These are phyloP conservation scores for Dimorphilus gyrociliatus DNA, from an alignment of 2,888 invertebrate genomes.

Conservation along the genomic window DNA sequence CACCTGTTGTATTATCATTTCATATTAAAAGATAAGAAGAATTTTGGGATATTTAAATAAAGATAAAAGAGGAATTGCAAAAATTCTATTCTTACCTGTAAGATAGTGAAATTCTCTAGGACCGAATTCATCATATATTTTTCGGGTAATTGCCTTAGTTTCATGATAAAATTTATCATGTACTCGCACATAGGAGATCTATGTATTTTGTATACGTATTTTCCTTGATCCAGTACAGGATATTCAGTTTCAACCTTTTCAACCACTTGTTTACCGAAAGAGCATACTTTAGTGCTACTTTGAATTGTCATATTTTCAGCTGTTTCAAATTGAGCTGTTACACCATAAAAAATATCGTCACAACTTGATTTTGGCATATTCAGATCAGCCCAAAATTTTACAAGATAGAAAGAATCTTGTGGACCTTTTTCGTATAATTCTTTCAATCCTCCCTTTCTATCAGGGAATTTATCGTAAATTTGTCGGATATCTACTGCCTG, in stretches of 20 bases:
- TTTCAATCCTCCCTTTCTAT: conserved; percentile 90
- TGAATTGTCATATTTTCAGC: conserved; percentile 96
- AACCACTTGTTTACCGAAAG: conserved; percentile 97
- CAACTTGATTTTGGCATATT: too few relatives aligned
- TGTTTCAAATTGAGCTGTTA: too few relatives aligned
- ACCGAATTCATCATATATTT: conserved; percentile 99
- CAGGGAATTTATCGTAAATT: conserved; percentile 98
- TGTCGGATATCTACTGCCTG: conserved; percentile 91
- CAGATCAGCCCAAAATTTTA: conserved; percentile 89
- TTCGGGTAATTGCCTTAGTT: conserved; percentile 91
- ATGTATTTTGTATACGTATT: conserved; percentile 88
- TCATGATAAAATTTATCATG: conserved; percentile 99
- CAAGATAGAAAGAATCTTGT: conserved; percentile 90
- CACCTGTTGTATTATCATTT: too few relatives aligned
- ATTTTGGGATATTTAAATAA: too few relatives aligned
- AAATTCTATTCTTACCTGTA: conserved; percentile 77
- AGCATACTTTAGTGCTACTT: conserved; percentile 97
- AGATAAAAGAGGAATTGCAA: too few relatives aligned
- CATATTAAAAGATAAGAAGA: too few relatives aligned
- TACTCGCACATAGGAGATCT: conserved; percentile 99
- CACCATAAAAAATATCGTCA: too few relatives aligned
- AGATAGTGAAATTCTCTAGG: conserved; percentile 95
- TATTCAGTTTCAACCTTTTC: conserved; percentile 98
- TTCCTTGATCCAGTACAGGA: conserved; percentile 64
- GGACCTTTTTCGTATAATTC: conserved; percentile 95